These are phyloP conservation scores for Antheraea pernyi DNA, from an alignment of 1,140 invertebrate genomes.

Conservation along the genomic window DNA sequence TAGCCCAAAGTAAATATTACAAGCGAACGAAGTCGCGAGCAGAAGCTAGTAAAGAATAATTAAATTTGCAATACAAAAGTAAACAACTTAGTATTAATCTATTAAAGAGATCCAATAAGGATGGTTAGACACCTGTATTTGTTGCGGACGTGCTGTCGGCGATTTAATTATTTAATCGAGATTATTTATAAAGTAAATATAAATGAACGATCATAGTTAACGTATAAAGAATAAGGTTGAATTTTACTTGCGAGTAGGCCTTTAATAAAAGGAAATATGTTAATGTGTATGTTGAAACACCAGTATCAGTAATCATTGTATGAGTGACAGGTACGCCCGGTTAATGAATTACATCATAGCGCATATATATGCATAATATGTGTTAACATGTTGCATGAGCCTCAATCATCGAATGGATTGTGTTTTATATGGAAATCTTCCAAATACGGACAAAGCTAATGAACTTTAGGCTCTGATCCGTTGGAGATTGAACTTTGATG, in stretches of 20 bases:
- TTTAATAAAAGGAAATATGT: not conserved
- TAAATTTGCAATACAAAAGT: not conserved
- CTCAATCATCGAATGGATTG: not conserved
- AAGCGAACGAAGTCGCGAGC: too few relatives aligned
- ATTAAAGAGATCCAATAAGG: not conserved
- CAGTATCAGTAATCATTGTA: constrained; percentile 10
- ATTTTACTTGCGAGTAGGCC: constrained; percentile 2
- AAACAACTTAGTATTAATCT: not conserved
- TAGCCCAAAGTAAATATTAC: too few relatives aligned
- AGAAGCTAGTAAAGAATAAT: not conserved
- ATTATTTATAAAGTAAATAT: constrained; percentile 1
- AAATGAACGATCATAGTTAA: not conserved
- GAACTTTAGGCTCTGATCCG: constrained; percentile 6
- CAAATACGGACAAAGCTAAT: constrained; percentile 10
- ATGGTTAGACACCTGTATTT: constrained; percentile 8
- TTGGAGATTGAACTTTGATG: not conserved
- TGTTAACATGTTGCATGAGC: constrained; percentile 17
- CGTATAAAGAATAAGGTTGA: not conserved
- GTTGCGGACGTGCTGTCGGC: constrained; percentile 11
- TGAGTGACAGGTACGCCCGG: constrained; percentile 12
- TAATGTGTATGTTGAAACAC: constrained; percentile 9
- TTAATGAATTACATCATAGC: constrained; percentile 20
- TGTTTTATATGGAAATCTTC: not conserved
- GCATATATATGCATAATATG: not conserved
- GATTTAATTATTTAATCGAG: constrained; percentile 28